phyloP scores from a whole-genome alignment of 2,113 vertebrate species.

The Dipodomys stephensi region DNA sequence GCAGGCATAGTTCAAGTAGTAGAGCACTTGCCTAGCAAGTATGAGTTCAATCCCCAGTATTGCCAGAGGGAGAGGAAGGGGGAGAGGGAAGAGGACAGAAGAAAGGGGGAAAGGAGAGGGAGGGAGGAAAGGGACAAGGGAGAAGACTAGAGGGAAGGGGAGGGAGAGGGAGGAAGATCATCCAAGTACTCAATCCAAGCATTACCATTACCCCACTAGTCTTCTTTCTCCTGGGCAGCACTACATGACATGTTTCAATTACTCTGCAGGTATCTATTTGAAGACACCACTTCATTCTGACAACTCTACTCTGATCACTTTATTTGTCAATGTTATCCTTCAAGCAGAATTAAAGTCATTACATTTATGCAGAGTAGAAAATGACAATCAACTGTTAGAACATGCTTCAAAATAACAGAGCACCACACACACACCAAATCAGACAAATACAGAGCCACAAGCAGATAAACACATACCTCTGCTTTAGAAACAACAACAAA shows the following conservation, averaged over 20 bases:
- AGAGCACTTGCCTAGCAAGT: too few relatives aligned
- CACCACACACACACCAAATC: constrained; percentile 21
- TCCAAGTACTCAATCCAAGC: neutral
- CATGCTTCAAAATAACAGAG: constrained; percentile 55
- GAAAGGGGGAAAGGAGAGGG: too few relatives aligned
- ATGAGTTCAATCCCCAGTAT: too few relatives aligned
- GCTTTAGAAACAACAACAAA: neutral
- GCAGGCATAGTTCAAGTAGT: too few relatives aligned
- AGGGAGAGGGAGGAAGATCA: neutral
- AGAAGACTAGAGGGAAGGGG: too few relatives aligned
- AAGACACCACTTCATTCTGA: constrained; percentile 50
- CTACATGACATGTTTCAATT: constrained; percentile 40
- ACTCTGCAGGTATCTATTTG: constrained; percentile 52
- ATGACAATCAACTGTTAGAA: constrained; percentile 35
- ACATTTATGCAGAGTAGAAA: constrained; percentile 29
- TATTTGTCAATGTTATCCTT: constrained; percentile 26
- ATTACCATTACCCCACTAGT: neutral
- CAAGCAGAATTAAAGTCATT: constrained; percentile 19
- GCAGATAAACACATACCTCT: neutral
- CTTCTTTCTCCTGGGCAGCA: constrained; percentile 31
- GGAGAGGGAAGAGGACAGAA: too few relatives aligned
- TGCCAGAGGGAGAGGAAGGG: too few relatives aligned
- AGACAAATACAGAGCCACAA: constrained; percentile 24
- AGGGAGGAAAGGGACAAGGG: too few relatives aligned
- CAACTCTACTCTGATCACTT: constrained; percentile 7